A percentile compares a stretch with the other conserved stretches of the same genome.
Conservation (phyloP, 2,888 invertebrate genomes). For the Allolobophora icterica region DNA sequence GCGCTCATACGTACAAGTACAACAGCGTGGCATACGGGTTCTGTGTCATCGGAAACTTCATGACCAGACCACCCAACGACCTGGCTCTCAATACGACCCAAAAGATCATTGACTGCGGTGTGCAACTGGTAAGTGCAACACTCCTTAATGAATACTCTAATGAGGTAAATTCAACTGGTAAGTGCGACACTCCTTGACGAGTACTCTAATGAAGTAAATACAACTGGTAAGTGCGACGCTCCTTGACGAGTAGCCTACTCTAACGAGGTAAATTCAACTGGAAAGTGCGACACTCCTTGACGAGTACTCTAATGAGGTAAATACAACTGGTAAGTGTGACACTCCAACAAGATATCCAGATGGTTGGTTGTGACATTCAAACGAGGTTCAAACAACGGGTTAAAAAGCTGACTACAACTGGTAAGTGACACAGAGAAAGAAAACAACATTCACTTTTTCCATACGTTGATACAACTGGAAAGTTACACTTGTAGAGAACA, state of each 20-base stretch:
- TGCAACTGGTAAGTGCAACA: constrained; percentile 41
- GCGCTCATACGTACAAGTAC: constrained; percentile 64
- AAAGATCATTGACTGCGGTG: constrained; percentile 50
- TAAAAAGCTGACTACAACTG: neutral
- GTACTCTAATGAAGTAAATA: no score
- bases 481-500: no score
- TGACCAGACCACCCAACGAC: constrained; percentile 46
- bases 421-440: no score
- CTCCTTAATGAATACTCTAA: neutral
- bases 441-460: no score
- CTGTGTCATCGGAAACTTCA: constrained; percentile 52
- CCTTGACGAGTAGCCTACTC: no score
- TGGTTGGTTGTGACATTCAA: no score
- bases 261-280: no score
- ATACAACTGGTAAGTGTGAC: neutral
- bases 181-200: neutral
- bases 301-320: no score
- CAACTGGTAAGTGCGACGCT: no score
- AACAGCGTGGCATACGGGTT: constrained; percentile 66
- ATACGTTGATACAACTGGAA: no score
- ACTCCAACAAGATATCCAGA: neutral
- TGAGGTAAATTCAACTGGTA: neutral
- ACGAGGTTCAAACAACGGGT: no score
- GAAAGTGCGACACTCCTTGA: no score
- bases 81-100: constrained; percentile 47